Conservation (phyloP, 2,113 vertebrate species). For the Todiramphus chloris region DNA sequence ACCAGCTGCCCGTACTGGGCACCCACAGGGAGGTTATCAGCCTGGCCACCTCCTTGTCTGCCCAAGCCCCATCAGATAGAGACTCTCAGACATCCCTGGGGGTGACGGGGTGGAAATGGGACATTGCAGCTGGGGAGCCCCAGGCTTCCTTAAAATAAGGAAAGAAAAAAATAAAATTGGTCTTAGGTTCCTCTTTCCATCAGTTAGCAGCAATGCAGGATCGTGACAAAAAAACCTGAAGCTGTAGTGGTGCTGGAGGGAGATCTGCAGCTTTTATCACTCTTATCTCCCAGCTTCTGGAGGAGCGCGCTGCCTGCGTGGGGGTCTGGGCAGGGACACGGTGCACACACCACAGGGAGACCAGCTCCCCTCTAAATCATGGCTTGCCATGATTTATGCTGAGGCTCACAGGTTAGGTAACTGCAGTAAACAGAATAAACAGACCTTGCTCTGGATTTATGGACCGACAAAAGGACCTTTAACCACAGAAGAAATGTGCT, state of each 20-base stretch:
- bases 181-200: not conserved
- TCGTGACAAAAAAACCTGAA: not conserved
- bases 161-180: not conserved
- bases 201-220: not conserved
- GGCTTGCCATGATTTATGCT: constrained; percentile 66
- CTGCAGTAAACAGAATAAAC: constrained; percentile 79
- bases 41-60: constrained; percentile 7
- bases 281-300: constrained; percentile 58
- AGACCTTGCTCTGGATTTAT: constrained; percentile 72
- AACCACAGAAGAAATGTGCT: constrained; percentile 50
- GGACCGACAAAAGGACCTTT: constrained; percentile 72
- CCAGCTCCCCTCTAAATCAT: constrained; percentile 67
- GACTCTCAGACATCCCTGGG: not conserved
- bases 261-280: not conserved
- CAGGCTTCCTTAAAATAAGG: not conserved
- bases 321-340: constrained; percentile 37
- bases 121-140: not conserved
- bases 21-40: not conserved
- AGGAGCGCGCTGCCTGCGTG: constrained; percentile 25
- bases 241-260: not conserved
- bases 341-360: constrained; percentile 21
- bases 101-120: not conserved
- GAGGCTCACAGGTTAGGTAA: constrained; percentile 71
- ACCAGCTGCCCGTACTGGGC: not conserved
- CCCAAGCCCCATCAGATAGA: not conserved